Evolutionary conservation across 2,797 vertebrate genomes (phyloP).

Genomic region (Stomatorhinus walkeri): DNA sequence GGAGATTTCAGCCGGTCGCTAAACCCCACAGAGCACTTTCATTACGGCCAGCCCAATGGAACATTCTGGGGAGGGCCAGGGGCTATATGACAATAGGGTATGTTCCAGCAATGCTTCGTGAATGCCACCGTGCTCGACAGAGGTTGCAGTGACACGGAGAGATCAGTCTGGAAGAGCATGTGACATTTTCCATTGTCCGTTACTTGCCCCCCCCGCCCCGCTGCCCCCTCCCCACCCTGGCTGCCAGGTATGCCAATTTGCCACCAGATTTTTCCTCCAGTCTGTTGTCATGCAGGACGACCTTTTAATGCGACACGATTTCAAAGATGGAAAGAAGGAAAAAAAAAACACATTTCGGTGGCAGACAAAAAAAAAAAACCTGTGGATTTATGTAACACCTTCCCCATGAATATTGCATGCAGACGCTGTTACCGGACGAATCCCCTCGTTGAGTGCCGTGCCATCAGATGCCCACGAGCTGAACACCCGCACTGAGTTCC

Average conservation of each 20-base stretch:
- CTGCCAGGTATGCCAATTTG: neutral
- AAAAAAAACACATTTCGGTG: neutral
- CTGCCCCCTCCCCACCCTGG: neutral
- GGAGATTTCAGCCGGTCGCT: neutral
- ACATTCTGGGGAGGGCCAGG: neutral
- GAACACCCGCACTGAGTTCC: neutral
- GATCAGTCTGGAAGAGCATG: neutral
- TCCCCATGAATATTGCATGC: neutral
- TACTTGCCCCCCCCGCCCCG: neutral
- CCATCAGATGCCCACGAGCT: neutral
- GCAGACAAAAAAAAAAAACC: neutral
- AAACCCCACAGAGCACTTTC: neutral
- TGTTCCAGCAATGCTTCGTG: neutral
- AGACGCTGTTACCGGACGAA: neutral
- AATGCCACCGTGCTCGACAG: neutral
- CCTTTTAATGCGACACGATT: neutral
- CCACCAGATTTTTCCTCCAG: neutral
- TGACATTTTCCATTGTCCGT: no score
- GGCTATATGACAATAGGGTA: neutral
- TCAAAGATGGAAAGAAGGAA: neutral
- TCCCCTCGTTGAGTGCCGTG: neutral
- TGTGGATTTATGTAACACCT: neutral
- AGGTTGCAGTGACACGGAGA: neutral
- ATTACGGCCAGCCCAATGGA: neutral
- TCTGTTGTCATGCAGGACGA: neutral